Evolutionary conservation across 2,888 invertebrate species (phyloP).

Genomic region (Lepidochrysops patricia): DNA sequence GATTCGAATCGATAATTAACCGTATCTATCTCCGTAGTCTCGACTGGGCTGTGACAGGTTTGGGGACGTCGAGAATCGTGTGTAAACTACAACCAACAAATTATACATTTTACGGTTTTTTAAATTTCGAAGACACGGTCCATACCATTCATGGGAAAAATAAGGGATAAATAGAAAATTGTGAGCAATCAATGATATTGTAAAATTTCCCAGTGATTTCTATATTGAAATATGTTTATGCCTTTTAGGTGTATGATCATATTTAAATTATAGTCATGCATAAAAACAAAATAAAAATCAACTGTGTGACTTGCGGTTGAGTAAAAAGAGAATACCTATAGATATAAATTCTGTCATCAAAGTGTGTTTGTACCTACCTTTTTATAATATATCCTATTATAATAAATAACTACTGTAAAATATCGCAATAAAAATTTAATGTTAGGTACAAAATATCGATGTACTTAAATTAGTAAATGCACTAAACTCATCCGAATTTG

Average conservation of each 20-base stretch:
- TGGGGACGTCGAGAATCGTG: constrained; percentile 17
- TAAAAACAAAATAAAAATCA: neutral
- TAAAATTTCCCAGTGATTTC: constrained; percentile 49
- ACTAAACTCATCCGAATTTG: no score
- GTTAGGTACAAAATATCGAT: no score
- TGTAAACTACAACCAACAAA: constrained; percentile 39
- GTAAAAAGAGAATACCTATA: no score
- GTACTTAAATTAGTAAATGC: no score
- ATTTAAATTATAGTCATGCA: neutral
- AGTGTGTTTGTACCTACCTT: no score
- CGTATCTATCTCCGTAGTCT: neutral
- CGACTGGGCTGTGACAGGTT: constrained; percentile 10
- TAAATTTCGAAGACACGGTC: constrained; percentile 41
- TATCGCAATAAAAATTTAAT: no score
- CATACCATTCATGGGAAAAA: constrained; percentile 53
- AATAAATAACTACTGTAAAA: no score
- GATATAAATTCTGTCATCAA: no score
- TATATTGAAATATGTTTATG: constrained; percentile 29
- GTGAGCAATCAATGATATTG: constrained; percentile 48
- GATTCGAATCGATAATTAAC: constrained; percentile 10
- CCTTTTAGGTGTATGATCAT: neutral
- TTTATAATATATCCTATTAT: no score
- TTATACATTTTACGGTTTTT: constrained; percentile 47
- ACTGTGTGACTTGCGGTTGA: neutral
- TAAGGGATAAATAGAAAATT: constrained; percentile 31